These are phyloP conservation scores for Hippocampus mohnikei DNA, from an alignment of 2,113 vertebrate genomes.

Conservation along the genomic window DNA sequence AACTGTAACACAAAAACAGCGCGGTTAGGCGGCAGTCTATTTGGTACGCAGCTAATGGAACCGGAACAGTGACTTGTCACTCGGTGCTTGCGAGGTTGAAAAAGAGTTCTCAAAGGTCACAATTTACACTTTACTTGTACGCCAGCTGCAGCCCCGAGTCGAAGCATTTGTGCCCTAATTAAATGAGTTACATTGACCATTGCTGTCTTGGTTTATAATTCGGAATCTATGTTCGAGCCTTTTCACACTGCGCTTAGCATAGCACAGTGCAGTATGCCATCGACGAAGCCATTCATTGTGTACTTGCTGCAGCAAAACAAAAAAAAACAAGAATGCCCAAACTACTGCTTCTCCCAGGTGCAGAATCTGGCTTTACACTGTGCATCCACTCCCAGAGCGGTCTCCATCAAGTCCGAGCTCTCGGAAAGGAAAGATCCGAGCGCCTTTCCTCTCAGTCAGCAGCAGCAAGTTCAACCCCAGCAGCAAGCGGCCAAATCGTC, in stretches of 20 bases:
- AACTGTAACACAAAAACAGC: too few relatives aligned
- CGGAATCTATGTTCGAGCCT: too few relatives aligned
- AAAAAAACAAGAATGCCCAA: too few relatives aligned
- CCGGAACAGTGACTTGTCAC: not conserved
- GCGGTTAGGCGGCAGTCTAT: not conserved
- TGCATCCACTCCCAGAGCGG: constrained; percentile 56
- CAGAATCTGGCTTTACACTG: constrained; percentile 77
- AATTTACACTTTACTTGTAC: not conserved
- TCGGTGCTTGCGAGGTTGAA: not conserved
- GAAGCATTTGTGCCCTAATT: too few relatives aligned
- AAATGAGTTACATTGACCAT: too few relatives aligned
- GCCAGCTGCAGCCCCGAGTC: too few relatives aligned
- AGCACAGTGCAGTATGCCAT: too few relatives aligned
- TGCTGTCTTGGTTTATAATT: too few relatives aligned
- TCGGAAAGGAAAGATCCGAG: constrained; percentile 73
- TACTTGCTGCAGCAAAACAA: too few relatives aligned
- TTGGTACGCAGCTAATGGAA: not conserved
- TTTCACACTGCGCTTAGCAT: too few relatives aligned
- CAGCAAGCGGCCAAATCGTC: constrained; percentile 69
- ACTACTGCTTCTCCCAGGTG: constrained; percentile 43
- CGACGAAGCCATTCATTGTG: too few relatives aligned
- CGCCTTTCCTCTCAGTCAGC: constrained; percentile 81
- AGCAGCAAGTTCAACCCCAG: constrained; percentile 75
- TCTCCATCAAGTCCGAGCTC: constrained; percentile 70
- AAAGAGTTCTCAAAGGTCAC: not conserved